Conservation (phyloP, 1,140 invertebrate genomes). For the Atta cephalotes region DNA sequence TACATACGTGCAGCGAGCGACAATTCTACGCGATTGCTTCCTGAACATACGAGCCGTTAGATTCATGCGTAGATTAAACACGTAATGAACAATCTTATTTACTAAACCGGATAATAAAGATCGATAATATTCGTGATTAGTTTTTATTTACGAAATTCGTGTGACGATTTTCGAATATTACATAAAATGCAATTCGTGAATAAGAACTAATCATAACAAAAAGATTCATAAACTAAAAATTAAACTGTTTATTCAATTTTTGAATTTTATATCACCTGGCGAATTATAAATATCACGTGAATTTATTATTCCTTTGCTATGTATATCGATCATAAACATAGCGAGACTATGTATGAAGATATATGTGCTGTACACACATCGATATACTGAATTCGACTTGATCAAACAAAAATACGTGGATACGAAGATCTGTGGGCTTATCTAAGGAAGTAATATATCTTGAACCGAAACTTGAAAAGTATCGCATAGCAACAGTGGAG, state of each 20-base stretch:
- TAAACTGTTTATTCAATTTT: background rate
- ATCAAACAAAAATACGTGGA: conserved; percentile 68
- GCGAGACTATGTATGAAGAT: background rate
- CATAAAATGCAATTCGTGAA: background rate
- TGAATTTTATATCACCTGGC: background rate
- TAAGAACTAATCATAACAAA: background rate
- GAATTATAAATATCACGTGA: background rate
- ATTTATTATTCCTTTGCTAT: conserved; percentile 13
- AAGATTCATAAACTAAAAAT: background rate
- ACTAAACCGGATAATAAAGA: background rate
- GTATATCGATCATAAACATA: background rate
- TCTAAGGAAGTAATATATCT: conserved; percentile 72
- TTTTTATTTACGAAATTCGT: too few species aligned
- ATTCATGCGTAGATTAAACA: background rate
- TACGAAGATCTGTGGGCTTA: conserved; percentile 51
- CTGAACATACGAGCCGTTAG: background rate
- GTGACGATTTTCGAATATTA: too few species aligned
- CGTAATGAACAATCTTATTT: conserved; percentile 9
- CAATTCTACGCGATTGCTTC: conserved; percentile 61
- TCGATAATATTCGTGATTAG: background rate
- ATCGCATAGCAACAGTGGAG: conserved; percentile 38
- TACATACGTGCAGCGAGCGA: conserved; percentile 19
- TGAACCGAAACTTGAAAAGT: conserved; percentile 65
- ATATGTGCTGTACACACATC: conserved; percentile 8
- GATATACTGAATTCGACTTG: conserved; percentile 46